Conservation (phyloP, 2,888 invertebrate species). For the Cerastoderma edule region DNA sequence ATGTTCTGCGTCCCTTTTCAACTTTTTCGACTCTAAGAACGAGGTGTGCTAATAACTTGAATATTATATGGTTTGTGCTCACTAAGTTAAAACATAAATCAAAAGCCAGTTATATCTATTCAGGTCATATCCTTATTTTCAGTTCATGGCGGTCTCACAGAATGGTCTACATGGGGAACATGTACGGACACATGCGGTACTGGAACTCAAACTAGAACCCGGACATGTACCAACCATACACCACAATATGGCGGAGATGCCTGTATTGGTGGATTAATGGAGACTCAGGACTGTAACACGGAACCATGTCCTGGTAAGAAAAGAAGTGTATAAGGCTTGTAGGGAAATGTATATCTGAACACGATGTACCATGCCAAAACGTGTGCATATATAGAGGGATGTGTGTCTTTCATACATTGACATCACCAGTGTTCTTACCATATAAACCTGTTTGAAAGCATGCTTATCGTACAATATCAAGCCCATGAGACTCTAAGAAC, state of each 20-base stretch:
- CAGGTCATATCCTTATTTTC: background rate
- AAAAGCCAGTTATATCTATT: background rate
- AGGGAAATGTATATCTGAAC: too few species aligned
- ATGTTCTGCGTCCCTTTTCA: too few species aligned
- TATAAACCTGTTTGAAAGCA: too few species aligned
- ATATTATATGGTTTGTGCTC: background rate
- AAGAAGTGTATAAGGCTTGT: too few species aligned
- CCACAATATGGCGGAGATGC: constrained; percentile 24
- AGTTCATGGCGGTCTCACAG: constrained; percentile 29
- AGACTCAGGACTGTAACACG: constrained; percentile 1
- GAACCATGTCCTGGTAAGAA: constrained; percentile 19
- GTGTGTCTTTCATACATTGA: too few species aligned
- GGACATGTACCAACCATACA: constrained; percentile 28
- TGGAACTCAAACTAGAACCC: constrained; percentile 30
- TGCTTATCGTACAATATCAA: too few species aligned
- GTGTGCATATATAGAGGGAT: too few species aligned
- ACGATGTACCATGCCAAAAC: too few species aligned
- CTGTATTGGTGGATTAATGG: constrained; percentile 14
- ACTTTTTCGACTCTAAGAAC: background rate
- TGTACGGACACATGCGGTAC: constrained; percentile 29
- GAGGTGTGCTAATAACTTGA: background rate
- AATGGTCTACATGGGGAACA: constrained; percentile 22
- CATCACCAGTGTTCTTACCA: too few species aligned
- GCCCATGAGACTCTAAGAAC: too few species aligned
- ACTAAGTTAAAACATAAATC: background rate